phyloP scores from a whole-genome alignment of 1,140 invertebrate species.

The Dendrolimus punctatus region DNA sequence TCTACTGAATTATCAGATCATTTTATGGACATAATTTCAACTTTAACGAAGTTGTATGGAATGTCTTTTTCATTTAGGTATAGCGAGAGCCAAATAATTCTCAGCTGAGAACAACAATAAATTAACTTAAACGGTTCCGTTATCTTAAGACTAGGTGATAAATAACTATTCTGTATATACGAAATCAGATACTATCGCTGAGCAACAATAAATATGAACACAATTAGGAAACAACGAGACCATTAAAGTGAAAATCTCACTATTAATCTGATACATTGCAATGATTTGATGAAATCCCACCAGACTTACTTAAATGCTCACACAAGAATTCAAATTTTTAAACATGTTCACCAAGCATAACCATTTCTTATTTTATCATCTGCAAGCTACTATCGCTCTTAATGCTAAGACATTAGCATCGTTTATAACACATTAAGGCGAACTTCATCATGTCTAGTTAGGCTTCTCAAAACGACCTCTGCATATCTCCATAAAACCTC shows the following conservation, averaged over 20 bases:
- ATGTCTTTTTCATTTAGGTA: too few species aligned
- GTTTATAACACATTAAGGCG: background rate
- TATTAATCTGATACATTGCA: constrained; percentile 11
- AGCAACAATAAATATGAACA: constrained; percentile 8
- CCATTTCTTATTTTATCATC: constrained; percentile 16
- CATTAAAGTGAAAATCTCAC: too few species aligned
- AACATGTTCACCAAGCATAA: constrained; percentile 27
- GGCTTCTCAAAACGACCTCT: constrained; percentile 12
- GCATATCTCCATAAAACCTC: constrained; percentile 33
- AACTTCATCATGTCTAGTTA: constrained; percentile 9
- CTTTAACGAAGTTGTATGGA: too few species aligned
- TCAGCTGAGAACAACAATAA: too few species aligned
- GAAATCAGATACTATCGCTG: background rate
- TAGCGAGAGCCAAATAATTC: too few species aligned
- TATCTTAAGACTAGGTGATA: too few species aligned
- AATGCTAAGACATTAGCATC: too few species aligned
- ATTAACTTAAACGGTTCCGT: too few species aligned
- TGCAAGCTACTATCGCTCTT: too few species aligned
- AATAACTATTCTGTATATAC: too few species aligned
- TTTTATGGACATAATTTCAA: too few species aligned
- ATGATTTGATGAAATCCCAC: constrained; percentile 16
- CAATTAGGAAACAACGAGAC: constrained; percentile 4
- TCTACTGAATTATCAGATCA: too few species aligned
- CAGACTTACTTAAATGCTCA: constrained; percentile 9
- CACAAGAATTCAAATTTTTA: constrained; percentile 29